Base-by-base conservation (phyloP, 2,888 invertebrate genomes). In the Tetragonula carbonaria region DNA sequence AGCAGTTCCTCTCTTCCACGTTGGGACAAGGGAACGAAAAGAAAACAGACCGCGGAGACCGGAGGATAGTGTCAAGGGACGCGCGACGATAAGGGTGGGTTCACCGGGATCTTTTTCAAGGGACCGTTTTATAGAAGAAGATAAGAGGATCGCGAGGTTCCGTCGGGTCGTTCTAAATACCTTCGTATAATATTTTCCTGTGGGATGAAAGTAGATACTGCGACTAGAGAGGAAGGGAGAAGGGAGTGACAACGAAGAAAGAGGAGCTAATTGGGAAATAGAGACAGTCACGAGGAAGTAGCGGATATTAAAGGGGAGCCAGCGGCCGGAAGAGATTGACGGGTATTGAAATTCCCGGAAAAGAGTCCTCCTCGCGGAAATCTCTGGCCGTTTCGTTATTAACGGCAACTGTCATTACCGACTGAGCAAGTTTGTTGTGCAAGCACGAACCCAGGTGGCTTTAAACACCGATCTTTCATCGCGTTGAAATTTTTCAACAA, bases 291-390 rank as follows among this genome's bases (percentile, higher is more conserved):
- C 50, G 45, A 23, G 70, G 62, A 53, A 28, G 65, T 18, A 59
- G 33, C 50, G 75, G n/a, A 59, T 38, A 33, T 16, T 53, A 45
- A 50, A 23, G 16, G 45, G 16, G 1, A 14, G 50, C 55, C 72
- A 85, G 78, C 55, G 65, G 78, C 74, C 83, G 23, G 50, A 73
- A 65, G 81, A 85, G 85, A 91, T 88, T 85, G 88, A 88, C 85
- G 87, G 87, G 81, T 90, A 91, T 90, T 90, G 88, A 91, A 91
- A 91, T 90, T 88, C 87, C 8, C 91, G 74, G 74, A 76, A 82
- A 82, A 82, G 4, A 23, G 8, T 62, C 66, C 71, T 51, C 71
- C 53, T 45, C 8, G 8, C 8, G 45, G 45, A 45, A 45, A 45
- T 45, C 45, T 45, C 45, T 11, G 8, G 38, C 38, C 38, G 38